Conservation (phyloP, 2,113 vertebrate species). For the Patagioenas fasciata region DNA sequence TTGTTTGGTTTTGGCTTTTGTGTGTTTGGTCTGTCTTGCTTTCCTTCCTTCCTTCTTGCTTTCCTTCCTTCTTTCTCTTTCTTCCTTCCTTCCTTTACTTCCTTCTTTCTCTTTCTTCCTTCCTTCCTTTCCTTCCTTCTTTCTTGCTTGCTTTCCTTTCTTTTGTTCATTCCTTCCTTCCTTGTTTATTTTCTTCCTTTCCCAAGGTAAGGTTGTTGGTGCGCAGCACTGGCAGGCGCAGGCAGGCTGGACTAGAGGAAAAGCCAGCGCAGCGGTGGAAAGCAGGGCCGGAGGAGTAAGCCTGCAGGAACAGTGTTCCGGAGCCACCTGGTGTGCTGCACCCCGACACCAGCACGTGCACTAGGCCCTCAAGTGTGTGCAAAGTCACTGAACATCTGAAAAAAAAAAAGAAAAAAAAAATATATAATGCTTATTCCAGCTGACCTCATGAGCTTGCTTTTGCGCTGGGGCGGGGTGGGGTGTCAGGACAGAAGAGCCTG, state of each 20-base stretch:
- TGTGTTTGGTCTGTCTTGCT: too few species aligned
- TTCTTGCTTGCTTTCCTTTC: too few species aligned
- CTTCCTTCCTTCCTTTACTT: too few species aligned
- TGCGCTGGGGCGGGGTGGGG: accelerated
- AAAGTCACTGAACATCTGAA: not conserved
- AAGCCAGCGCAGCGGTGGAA: accelerated
- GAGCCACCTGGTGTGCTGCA: not conserved
- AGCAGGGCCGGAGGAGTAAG: not conserved
- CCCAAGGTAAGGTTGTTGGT: not conserved
- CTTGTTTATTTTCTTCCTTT: not conserved
- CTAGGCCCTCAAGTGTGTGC: not conserved
- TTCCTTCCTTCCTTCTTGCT: too few species aligned
- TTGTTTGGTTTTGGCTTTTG: too few species aligned
- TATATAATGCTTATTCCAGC: accelerated
- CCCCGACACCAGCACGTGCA: accelerated
- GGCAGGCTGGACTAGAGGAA: too few species aligned
- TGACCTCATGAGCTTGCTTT: not conserved
- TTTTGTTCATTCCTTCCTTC: too few species aligned
- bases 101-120: too few species aligned
- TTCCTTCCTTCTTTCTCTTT: too few species aligned
- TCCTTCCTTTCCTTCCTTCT: not conserved
- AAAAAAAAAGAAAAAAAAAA: not conserved
- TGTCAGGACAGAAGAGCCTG: accelerated
- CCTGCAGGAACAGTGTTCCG: accelerated
- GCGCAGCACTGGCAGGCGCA: not conserved